Evolutionary conservation across 2,113 vertebrate genomes (phyloP), one percentile per base, ranked within the genome.

Genomic region (Phalacrocorax brasilianus): DNA sequence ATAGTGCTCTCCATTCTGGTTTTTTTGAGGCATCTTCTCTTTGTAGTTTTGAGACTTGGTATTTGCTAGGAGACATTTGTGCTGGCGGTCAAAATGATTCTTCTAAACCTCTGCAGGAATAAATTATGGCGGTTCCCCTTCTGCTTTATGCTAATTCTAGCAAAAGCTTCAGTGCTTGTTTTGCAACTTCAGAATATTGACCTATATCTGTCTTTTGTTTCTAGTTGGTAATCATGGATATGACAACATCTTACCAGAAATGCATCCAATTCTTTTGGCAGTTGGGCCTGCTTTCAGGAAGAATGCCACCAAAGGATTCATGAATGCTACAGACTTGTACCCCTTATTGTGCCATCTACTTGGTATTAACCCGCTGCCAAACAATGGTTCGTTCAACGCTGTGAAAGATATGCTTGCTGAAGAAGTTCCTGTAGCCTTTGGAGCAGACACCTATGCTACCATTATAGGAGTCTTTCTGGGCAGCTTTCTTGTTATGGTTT

Each of bases 201-300:
- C 81, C 45, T 87, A 79, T 87, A 42, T 96, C 61, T 78, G 1
- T 97, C 83, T 93, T 97, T 91, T 94, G 86, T 97, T 97, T 95
- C 75, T 96, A 99, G 99, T 98, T 94, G 99, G 99, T 85, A 99
- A 99, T 98, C 99, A 99, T 3, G 99, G 99, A 87, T 99, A 99
- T 38, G 98, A 99, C 98, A 99, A 99, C 97, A 84, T 85, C 16
- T 38, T 99, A 22, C 98, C 97, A 81, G 99, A 98, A 98, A 99
- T 99, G 99, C 99, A 99, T 79, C 98, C 99, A 4, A 96, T 99
- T 76, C 99, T 99, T 73, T 84, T 99, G 91, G 99, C 99, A 59
- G 98, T 98, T 4, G 99, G 99, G 24, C 99, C 99, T 44, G 98
- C 98, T 92, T 99, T 99, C 96, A 98, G 97, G 87, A 98, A 97